Base-by-base conservation (phyloP, 2,113 vertebrate species). In the Phodopus roborovskii region DNA sequence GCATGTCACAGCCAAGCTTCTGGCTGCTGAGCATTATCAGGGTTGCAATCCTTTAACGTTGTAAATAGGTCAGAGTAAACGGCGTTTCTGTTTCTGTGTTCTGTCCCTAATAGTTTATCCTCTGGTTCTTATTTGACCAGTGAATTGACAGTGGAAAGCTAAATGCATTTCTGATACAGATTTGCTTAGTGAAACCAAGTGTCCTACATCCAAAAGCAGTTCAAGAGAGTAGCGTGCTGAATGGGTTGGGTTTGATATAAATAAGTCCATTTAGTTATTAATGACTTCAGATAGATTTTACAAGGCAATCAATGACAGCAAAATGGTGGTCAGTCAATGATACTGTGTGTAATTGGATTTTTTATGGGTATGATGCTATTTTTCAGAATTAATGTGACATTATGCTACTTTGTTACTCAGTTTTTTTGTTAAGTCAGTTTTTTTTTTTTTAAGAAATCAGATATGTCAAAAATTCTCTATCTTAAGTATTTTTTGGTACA, bases 221-320 rank as follows among this genome's bases (percentile, higher is more conserved):
- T 91, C 73, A 83, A 96, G 97, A 98, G 95, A 97, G 97, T 88
- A 97, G 91, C 96, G 66, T 85, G 81, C 79, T 96, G 94, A 97
- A 93, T 97, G 93, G 77, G 66, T 92, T 97, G 97, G 96, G 97
- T 98, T 97, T 98, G 97, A 94, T 97, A 96, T 94, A 94, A 97
- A 94, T 98, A 98, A 97, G 96, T 97, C 97, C 94, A 95, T 98
- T 98, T 98, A 98, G 97, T 98, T 97, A 96, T 97, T 98, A 98
- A 98, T 98, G 97, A 97, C 95, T 98, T 98, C 93, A 98, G 90
- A 97, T 83, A 95, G 96, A 97, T 98, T 98, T 98, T 98, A 97
- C 96, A 98, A 96, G 93, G 94, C 97, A 98, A 94, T 98, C 97
- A 66, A 96, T 98, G 96, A 83, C 93, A 95, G 56, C 92, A 15